A percentile compares a stretch with the other conserved stretches of the same genome.
These are phyloP conservation scores for Sicus ferrugineus DNA, from an alignment of 2,888 invertebrate genomes.

Conservation along the genomic window DNA sequence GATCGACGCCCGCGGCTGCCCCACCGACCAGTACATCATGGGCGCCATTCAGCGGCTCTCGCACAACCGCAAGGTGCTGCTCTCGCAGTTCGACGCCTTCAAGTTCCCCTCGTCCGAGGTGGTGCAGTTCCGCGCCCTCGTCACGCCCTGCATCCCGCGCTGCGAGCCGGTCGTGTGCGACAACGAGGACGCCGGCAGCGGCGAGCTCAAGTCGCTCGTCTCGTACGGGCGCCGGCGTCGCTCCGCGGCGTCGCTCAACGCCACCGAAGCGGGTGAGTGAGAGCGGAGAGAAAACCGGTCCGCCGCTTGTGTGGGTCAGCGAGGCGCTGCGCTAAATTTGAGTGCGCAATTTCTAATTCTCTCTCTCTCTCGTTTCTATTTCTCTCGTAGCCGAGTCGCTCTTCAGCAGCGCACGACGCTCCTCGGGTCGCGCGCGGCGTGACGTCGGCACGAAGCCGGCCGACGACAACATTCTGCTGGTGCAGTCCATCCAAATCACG, in stretches of 20 bases:
- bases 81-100: constrained; percentile 94
- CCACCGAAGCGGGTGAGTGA: constrained; percentile 25
- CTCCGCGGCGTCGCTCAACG: constrained; percentile 41
- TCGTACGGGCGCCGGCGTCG: constrained; percentile 86
- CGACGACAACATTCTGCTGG: constrained; percentile 85
- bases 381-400: constrained; percentile 52
- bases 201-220: constrained; percentile 81
- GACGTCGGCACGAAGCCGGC: constrained; percentile 64
- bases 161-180: constrained; percentile 94
- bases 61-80: constrained; percentile 81
- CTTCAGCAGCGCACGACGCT: constrained; percentile 51
- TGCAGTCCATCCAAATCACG: constrained; percentile 91
- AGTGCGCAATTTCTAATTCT: neutral
- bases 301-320: constrained; percentile 12
- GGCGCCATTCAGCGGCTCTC: constrained; percentile 89
- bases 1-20: constrained; percentile 91
- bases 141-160: constrained; percentile 91
- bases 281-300: neutral
- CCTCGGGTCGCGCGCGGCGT: constrained; percentile 54
- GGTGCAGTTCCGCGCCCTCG: constrained; percentile 92
- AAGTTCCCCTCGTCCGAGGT: constrained; percentile 95
- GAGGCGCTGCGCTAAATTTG: constrained; percentile 1
- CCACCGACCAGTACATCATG: constrained; percentile 94
- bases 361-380: constrained; percentile 10
- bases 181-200: constrained; percentile 70